Evolutionary conservation across 2,113 vertebrate genomes (phyloP), one percentile per base, ranked within the genome.

Genomic region (Dipodomys ordii): DNA sequence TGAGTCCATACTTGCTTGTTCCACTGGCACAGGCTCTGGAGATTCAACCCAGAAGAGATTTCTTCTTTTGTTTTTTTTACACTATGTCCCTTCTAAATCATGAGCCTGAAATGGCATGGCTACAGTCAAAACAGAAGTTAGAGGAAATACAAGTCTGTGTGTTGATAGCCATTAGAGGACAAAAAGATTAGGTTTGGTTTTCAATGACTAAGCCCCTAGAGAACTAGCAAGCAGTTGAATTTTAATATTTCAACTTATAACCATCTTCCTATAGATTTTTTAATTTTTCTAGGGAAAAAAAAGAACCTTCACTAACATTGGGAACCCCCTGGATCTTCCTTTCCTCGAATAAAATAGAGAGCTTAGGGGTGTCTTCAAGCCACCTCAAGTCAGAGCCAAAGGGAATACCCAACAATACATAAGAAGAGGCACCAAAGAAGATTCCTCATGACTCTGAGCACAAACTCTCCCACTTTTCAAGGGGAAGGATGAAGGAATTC

Each of bases 161-260:
- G 64, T 39, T 44, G 0, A 30, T 53, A 64, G 81, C 68, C 53
- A 16, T n/a, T 46, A 60, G 13, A 32, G 25, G 27, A 71, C 9
- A 13, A 65, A 81, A 65, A 64, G 6, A 64, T 23, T 20, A 6
- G 6, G 3, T 74, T 71, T 25, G 30, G 27, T 25, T 22, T 1
- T 60, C 60, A 39, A 44, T 16, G 30, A 18, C 6, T 27, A 69
- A 4, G 27, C 3, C 27, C 35, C 15, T 69, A 9, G 62, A 67
- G 65, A 90, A 57, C 35, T 32, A 81, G 64, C 62, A 11, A 78
- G 11, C 16, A 23, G 30, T 1, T 88, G 68, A 65, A 85, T 85
- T 85, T 76, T 72, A 68, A 46, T n/a, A 57, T 85, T 22, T 92
- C 32, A 73, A 49, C 53, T 69, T 81, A 28, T 62, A 93, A 78